Percentiles rank a stretch among this genome's conserved stretches.
phyloP scores from a whole-genome alignment of 2,888 invertebrate genomes.

The Pristionchus fissidentatus region DNA sequence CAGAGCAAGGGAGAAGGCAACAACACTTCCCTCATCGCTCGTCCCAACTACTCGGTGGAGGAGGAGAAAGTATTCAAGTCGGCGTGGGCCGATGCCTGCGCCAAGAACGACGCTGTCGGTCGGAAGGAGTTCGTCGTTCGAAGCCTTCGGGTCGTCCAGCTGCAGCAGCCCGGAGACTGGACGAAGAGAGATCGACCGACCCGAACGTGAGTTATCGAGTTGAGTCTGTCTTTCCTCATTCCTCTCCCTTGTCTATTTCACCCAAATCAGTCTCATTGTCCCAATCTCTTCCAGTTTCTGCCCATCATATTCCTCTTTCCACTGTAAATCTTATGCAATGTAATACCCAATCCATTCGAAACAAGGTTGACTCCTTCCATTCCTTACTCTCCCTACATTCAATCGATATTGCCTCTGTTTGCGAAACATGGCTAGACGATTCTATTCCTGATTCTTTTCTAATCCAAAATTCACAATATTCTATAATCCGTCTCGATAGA shows the following conservation, averaged over 20 bases:
- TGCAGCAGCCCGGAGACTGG: background rate
- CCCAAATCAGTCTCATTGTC: background rate
- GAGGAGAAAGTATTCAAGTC: background rate
- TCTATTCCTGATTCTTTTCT: background rate
- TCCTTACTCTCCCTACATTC: background rate
- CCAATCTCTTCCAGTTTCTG: background rate
- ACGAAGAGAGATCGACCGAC: background rate
- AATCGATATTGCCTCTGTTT: background rate
- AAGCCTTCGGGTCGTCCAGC: background rate
- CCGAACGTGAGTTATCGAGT: background rate
- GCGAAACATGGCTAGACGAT: constrained; percentile 3
- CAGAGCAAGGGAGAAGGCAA: background rate
- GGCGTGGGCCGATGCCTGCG: background rate
- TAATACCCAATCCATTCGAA: background rate
- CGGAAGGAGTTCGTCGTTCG: background rate
- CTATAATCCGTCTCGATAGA: background rate
- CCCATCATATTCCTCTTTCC: background rate
- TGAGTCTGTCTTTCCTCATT: background rate
- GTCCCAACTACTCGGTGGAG: background rate
- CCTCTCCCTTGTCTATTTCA: background rate
- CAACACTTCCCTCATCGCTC: background rate
- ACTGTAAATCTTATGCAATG: background rate
- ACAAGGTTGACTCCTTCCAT: background rate
- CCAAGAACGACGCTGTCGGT: background rate
- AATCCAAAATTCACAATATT: background rate